Conservation (phyloP, 2,888 invertebrate species). For the Actias luna region DNA sequence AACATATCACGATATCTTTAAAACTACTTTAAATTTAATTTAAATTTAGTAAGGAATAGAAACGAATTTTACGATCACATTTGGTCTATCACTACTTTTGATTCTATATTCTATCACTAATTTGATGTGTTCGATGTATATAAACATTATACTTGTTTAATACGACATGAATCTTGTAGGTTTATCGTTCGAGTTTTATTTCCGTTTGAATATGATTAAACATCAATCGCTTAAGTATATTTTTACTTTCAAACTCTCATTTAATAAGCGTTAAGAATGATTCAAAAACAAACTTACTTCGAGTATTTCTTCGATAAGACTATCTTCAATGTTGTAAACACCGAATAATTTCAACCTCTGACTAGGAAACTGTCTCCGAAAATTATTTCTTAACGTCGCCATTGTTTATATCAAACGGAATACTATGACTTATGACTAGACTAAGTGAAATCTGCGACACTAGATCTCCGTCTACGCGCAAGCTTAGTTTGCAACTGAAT, state of each 20-base stretch:
- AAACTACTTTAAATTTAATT: no score
- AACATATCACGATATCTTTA: no score
- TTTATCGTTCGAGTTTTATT: no score
- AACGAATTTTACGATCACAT: no score
- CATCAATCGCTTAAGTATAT: background rate
- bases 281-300: slow-evolving; percentile 48
- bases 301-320: slow-evolving; percentile 55
- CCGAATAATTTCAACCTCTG: slow-evolving; percentile 68
- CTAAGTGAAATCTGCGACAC: background rate
- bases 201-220: background rate
- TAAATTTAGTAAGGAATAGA: no score
- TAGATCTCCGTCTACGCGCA: background rate
- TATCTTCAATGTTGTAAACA: slow-evolving; percentile 45
- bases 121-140: no score
- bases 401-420: background rate
- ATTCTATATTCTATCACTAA: no score
- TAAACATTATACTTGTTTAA: no score
- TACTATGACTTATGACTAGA: background rate
- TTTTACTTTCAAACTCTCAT: background rate
- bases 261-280: background rate
- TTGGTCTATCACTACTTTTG: no score
- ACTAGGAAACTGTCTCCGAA: slow-evolving; percentile 52
- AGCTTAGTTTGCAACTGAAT: background rate
- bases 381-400: background rate
- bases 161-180: no score